Conservation (phyloP, 2,113 vertebrate species). For the Microtus pennsylvanicus region DNA sequence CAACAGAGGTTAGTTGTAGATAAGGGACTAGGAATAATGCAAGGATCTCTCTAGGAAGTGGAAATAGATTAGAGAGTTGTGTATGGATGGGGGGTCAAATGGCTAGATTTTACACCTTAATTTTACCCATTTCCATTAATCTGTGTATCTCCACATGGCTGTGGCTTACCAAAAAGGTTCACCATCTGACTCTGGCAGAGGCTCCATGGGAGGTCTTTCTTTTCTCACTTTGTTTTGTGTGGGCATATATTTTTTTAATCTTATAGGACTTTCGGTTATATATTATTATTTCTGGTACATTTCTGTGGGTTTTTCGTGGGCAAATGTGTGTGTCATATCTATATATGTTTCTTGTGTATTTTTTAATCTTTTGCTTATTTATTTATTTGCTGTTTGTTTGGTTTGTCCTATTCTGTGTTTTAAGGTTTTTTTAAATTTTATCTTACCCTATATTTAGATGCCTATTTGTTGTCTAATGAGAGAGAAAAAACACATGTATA, state of each 20-base stretch:
- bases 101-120: too few species aligned
- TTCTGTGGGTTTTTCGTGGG: too few species aligned
- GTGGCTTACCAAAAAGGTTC: too few species aligned
- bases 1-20: background rate
- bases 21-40: too few species aligned
- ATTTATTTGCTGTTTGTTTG: background rate
- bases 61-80: background rate
- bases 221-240: background rate
- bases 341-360: background rate
- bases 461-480: background rate
- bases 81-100: too few species aligned
- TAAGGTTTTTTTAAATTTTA: background rate
- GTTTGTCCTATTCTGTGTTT: background rate
- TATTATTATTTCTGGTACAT: background rate
- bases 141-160: too few species aligned
- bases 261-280: background rate
- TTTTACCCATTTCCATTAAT: too few species aligned
- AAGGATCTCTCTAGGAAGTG: background rate
- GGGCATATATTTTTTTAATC: background rate
- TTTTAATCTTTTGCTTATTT: background rate
- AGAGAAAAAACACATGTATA: background rate
- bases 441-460: background rate
- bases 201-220: background rate
- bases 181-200: too few species aligned
- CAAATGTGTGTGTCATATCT: background rate